A percentile compares a stretch with the other conserved stretches of the same genome.
These are phyloP conservation scores for Macrotis lagotis DNA, from an alignment of 2,113 vertebrate species.

Conservation along the genomic window DNA sequence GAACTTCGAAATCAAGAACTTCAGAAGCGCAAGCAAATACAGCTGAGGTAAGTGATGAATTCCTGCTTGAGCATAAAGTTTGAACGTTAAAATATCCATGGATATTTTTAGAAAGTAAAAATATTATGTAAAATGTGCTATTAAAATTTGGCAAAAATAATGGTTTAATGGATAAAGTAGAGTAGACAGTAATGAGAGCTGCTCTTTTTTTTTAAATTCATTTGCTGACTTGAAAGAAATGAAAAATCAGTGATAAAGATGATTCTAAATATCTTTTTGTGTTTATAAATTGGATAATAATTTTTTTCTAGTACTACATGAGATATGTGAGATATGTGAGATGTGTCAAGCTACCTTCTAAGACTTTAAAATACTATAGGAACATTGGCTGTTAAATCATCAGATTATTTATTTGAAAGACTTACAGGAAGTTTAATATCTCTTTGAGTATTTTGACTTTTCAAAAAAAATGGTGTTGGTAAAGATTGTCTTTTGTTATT, in stretches of 20 bases:
- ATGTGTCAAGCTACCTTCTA: neutral
- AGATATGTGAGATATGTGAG: neutral
- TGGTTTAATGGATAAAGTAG: neutral
- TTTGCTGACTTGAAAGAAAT: neutral
- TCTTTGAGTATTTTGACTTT: neutral
- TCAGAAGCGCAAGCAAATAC: constrained; percentile 97
- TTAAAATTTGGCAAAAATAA: neutral
- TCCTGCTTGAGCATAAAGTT: neutral
- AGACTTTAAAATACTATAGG: neutral
- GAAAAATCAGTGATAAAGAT: neutral
- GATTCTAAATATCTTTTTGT: neutral
- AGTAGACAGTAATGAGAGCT: neutral
- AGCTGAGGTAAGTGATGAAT: constrained; percentile 89
- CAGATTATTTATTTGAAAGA: neutral
- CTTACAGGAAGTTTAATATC: too few relatives aligned
- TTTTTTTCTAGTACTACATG: neutral
- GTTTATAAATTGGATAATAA: neutral
- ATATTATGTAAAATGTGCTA: neutral
- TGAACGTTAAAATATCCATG: neutral
- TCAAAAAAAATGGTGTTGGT: neutral
- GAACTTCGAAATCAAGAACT: constrained; percentile 98
- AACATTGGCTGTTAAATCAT: neutral
- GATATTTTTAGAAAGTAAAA: neutral
- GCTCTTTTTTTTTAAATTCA: neutral
- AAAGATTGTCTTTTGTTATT: neutral